These are phyloP conservation scores for Ascidia mentula DNA, from an alignment of 23 tunicate genomes.

Conservation along the genomic window DNA sequence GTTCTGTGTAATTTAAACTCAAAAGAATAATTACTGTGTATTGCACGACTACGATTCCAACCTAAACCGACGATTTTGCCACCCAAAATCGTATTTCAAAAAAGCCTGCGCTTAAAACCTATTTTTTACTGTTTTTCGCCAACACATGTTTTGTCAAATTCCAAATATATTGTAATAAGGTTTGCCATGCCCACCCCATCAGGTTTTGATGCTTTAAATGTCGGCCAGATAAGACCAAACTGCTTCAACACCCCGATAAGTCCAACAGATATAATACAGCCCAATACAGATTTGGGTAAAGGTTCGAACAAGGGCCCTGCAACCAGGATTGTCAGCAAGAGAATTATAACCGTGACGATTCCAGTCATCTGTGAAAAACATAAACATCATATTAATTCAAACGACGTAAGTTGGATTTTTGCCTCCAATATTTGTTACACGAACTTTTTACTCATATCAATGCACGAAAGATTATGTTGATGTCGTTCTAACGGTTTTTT, in stretches of 20 bases:
- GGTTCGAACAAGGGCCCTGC: constrained; percentile 81
- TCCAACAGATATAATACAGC: constrained; percentile 78
- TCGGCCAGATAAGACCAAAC: constrained; percentile 27
- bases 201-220: constrained; percentile 57
- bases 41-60: too few species aligned
- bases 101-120: background rate
- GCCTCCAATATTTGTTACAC: too few species aligned
- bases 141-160: background rate
- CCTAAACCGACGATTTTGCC: too few species aligned
- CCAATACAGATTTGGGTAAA: constrained; percentile 76
- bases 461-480: too few species aligned
- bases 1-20: too few species aligned
- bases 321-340: constrained; percentile 59
- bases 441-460: too few species aligned
- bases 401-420: too few species aligned
- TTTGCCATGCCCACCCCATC: constrained; percentile 62
- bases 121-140: background rate
- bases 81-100: background rate
- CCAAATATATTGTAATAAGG: too few species aligned
- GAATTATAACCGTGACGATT: constrained; percentile 45
- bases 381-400: too few species aligned
- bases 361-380: constrained; percentile 96
- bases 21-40: too few species aligned
- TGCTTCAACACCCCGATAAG: constrained; percentile 75
- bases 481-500: too few species aligned